Base-by-base conservation (phyloP, 1,140 invertebrate species). In the Nasonia giraulti region DNA sequence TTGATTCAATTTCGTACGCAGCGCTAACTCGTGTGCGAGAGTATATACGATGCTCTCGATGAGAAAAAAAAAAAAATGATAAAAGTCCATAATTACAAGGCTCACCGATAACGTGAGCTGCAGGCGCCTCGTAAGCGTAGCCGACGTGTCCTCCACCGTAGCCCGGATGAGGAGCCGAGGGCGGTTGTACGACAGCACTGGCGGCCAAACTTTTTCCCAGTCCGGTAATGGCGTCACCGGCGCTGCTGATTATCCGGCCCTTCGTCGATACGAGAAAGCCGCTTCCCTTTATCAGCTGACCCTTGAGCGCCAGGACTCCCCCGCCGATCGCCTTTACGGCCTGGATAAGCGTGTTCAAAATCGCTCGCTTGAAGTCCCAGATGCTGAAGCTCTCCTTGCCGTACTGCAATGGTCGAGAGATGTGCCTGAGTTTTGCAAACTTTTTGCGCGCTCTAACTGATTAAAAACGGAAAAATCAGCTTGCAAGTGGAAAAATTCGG, bases 291-390 rank as follows among this genome's bases (percentile, higher is more conserved):
- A 97, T 96, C 6, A 98, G 90, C 89, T 97, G 96, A 5, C 97
- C 97, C 89, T 97, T 97, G 27, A 97, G 93, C 8, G 97, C 97
- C 4, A 97, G 95, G 2, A 97, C 95, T 40, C 96, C 96, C 23
- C 97, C 97, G 71, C 96, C 96, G 74, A 98, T 96, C 0, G 97
- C 96, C 90, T 97, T 97, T 0, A 97, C 95, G 12, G 97, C 96
- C 94, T 97, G 96, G 87, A 97, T 94, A 7, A 97, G 92, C 10
- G 97, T 97, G 89, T 95, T 95, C 12, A 97, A 90, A 80, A 97
- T 96, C 0, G 96, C 96, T 90, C 96, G 96, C 91, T 97, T 97
- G 87, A 97, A 93, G 27, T 95, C 94, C 95, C 95, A 97, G 62
- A 96, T 94, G 90, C 96, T 95, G 87, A 96, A 96, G 7, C 93